A percentile compares a stretch with the other conserved stretches of the same genome.
These are phyloP conservation scores for Dermatemys mawii DNA, from an alignment of 2,113 vertebrate genomes.

Conservation along the genomic window DNA sequence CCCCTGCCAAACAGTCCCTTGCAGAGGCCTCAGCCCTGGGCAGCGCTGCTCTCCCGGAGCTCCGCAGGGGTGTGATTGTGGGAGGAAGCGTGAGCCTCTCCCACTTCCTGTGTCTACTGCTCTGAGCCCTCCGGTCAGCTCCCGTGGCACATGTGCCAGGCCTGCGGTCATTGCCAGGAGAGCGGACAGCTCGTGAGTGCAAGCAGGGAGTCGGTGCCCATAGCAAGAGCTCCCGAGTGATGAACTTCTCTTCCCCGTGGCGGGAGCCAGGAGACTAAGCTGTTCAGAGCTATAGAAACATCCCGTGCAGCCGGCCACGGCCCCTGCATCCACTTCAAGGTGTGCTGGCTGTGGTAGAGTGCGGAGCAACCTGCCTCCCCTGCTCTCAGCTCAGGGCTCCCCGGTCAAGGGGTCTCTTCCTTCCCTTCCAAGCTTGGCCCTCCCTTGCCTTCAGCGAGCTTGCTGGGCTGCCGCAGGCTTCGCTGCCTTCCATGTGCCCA, in stretches of 20 bases:
- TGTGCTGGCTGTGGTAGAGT: accelerated
- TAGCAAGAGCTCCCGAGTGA: not conserved
- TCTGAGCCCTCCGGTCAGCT: no score
- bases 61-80: no score
- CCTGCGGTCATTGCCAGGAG: not conserved
- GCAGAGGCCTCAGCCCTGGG: accelerated
- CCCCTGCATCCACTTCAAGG: not conserved
- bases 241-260: not conserved
- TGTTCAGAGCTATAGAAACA: not conserved
- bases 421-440: accelerated
- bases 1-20: accelerated
- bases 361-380: not conserved
- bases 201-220: not conserved
- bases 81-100: not conserved
- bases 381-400: no score
- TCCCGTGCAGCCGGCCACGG: accelerated
- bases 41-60: no score
- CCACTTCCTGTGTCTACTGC: not conserved
- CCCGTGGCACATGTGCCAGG: not conserved
- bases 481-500: accelerated
- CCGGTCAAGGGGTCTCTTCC: not conserved
- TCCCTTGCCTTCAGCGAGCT: not conserved
- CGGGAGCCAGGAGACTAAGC: not conserved
- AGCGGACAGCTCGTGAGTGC: not conserved
- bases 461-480: accelerated